phyloP scores from a whole-genome alignment of 2,113 vertebrate genomes.

The Hipposideros armiger region DNA sequence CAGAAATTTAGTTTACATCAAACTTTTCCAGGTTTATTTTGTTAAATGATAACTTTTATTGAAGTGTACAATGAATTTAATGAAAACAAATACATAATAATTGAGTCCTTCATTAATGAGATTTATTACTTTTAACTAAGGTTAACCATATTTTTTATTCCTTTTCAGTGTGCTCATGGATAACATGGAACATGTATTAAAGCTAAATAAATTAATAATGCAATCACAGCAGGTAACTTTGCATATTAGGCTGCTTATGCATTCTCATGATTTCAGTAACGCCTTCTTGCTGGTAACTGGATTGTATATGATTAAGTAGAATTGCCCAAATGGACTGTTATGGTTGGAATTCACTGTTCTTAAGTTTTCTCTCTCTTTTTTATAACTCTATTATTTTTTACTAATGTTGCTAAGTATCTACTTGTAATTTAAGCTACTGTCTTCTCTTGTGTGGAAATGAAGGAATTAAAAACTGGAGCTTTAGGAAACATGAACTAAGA shows the following conservation, averaged over 20 bases:
- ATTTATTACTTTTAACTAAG: conserved; percentile 25
- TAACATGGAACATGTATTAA: conserved; percentile 63
- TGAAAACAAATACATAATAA: conserved; percentile 22
- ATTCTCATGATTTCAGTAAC: not conserved
- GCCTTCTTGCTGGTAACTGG: not conserved
- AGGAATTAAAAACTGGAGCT: not conserved
- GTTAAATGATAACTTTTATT: conserved; percentile 32
- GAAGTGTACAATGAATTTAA: not conserved
- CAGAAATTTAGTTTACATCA: conserved; percentile 49
- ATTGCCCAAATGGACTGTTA: not conserved
- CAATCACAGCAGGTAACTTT: conserved; percentile 81
- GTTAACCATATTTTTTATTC: conserved; percentile 65
- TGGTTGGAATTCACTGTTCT: not conserved
- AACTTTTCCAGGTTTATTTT: conserved; percentile 15
- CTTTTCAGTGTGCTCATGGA: conserved; percentile 82
- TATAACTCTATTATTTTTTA: conserved; percentile 43
- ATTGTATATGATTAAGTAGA: not conserved
- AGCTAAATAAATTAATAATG: conserved; percentile 74
- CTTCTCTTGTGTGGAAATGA: not conserved
- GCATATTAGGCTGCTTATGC: not conserved
- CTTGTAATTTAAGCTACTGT: conserved; percentile 24
- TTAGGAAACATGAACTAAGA: conserved; percentile 30
- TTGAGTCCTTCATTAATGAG: conserved; percentile 32
- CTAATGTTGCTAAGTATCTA: not conserved
- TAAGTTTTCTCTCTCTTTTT: conserved; percentile 23